A percentile compares a stretch with the other conserved stretches of the same genome.
phyloP scores from a whole-genome alignment of 2,113 vertebrate species.

The Aphelocoma coerulescens region DNA sequence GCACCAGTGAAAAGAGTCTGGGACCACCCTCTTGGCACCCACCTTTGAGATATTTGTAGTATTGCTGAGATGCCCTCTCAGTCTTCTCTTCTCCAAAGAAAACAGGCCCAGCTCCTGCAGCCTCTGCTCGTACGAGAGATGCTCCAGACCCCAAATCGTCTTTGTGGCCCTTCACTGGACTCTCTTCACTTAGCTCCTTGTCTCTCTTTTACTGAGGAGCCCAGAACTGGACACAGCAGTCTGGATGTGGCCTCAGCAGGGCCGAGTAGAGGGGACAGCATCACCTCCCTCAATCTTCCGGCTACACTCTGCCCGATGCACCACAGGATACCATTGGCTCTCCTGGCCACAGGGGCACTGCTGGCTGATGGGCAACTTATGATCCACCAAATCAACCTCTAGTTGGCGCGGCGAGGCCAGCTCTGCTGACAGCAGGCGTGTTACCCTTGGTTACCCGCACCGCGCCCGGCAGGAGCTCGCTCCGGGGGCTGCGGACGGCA shows the following conservation, averaged over 20 bases:
- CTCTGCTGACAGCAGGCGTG: fast-evolving
- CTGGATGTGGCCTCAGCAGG: fast-evolving
- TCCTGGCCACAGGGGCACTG: not conserved
- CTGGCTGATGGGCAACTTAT: not conserved
- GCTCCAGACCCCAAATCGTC: not conserved
- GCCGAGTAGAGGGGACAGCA: fast-evolving
- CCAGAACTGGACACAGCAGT: no score
- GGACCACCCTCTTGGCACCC: not conserved
- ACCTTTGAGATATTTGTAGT: not conserved
- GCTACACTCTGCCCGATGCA: no score
- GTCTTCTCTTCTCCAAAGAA: not conserved
- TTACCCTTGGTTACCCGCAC: fast-evolving
- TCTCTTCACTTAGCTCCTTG: not conserved
- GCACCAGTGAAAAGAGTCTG: not conserved
- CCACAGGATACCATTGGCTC: fast-evolving
- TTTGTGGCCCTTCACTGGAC: not conserved
- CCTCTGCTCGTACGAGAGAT: not conserved
- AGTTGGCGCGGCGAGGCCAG: fast-evolving
- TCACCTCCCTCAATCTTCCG: no score
- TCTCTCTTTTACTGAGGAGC: not conserved
- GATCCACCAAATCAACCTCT: fast-evolving
- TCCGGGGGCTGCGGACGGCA: no score
- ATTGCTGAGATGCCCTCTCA: not conserved
- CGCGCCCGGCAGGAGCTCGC: no score
- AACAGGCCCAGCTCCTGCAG: not conserved